A percentile compares a stretch with the other conserved stretches of the same genome.
Conservation (phyloP, 2,888 invertebrate genomes). For the Punctoribates punctum region DNA sequence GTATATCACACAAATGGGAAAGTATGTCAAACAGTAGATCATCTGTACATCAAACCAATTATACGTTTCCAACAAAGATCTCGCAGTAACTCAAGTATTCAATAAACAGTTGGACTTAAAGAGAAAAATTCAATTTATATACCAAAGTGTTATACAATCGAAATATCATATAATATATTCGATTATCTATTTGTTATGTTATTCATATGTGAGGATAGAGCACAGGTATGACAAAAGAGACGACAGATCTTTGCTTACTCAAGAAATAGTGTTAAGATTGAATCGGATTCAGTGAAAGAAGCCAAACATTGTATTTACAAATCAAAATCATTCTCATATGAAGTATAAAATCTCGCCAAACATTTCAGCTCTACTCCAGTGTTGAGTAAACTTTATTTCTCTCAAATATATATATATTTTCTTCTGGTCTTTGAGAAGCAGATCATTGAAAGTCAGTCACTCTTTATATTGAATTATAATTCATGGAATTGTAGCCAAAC, state of each 20-base stretch:
- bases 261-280: conserved; percentile 31
- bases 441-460: conserved; percentile 26
- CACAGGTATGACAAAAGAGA: background rate
- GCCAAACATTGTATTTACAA: conserved; percentile 33
- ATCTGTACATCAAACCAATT: conserved; percentile 3
- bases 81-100: background rate
- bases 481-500: background rate
- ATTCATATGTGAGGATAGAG: background rate
- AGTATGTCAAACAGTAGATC: conserved; percentile 24
- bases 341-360: conserved; percentile 35
- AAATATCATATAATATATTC: conserved; percentile 30
- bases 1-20: conserved; percentile 2
- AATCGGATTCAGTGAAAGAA: conserved; percentile 7
- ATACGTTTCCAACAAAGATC: conserved; percentile 6
- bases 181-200: conserved; percentile 14
- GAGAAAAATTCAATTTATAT: background rate
- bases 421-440: conserved; percentile 27
- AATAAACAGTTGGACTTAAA: background rate
- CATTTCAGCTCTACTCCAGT: conserved; percentile 7
- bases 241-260: conserved; percentile 24
- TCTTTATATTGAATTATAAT: conserved; percentile 32
- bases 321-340: conserved; percentile 30
- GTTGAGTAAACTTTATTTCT: conserved; percentile 38
- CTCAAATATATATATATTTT: conserved; percentile 1
- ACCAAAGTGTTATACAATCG: conserved; percentile 16